Percentiles rank a stretch among this genome's conserved stretches.
Conservation (phyloP, 1,140 invertebrate genomes). For the Drosophila ironensis region DNA sequence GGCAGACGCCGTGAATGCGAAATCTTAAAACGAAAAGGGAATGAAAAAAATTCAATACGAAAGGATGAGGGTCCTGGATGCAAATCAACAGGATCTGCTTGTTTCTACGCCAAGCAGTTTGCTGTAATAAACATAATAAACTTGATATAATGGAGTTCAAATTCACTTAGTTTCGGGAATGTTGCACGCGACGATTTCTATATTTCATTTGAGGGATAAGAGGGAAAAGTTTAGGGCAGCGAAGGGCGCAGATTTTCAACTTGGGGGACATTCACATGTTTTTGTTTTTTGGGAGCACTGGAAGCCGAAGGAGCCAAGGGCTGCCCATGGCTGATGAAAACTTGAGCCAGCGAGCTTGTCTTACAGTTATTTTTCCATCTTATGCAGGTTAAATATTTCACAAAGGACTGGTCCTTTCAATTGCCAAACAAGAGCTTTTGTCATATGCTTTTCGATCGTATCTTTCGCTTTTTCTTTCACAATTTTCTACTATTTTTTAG, state of each 20-base stretch:
- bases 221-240: not conserved
- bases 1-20: not conserved
- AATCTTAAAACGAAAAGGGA: not conserved
- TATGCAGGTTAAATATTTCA: not conserved
- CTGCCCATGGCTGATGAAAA: too few species aligned
- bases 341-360: too few species aligned
- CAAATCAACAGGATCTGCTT: constrained; percentile 13
- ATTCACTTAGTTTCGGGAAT: not conserved
- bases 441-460: constrained; percentile 38
- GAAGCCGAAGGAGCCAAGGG: too few species aligned
- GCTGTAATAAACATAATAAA: not conserved
- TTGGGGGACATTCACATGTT: too few species aligned
- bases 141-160: not conserved
- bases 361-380: not conserved
- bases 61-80: too few species aligned
- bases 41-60: not conserved
- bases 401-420: constrained; percentile 11
- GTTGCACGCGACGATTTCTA: not conserved
- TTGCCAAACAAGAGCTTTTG: constrained; percentile 26
- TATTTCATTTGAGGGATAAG: too few species aligned
- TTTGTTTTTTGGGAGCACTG: too few species aligned
- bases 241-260: too few species aligned
- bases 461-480: constrained; percentile 19
- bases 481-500: constrained; percentile 6
- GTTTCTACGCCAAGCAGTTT: not conserved